A percentile compares a stretch with the other conserved stretches of the same genome.
Conservation (phyloP, 2,888 invertebrate genomes). For the Brassicogethes aeneus region DNA sequence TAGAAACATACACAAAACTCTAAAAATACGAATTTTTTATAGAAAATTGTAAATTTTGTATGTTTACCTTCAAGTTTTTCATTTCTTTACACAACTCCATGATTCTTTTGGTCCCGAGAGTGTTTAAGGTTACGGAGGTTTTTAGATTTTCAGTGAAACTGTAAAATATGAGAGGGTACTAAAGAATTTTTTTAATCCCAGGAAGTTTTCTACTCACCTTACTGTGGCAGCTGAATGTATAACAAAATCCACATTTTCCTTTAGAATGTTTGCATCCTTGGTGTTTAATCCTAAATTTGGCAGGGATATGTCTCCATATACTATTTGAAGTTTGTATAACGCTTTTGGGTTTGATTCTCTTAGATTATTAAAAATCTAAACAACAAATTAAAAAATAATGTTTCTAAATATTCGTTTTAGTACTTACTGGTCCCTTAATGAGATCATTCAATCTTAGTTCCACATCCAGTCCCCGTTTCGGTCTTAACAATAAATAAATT, state of each 20-base stretch:
- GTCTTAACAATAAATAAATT: constrained; percentile 72
- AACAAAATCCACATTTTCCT: constrained; percentile 64
- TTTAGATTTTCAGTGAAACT: constrained; percentile 81
- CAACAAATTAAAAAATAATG: neutral
- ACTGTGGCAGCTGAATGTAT: constrained; percentile 95
- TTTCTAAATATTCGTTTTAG: neutral
- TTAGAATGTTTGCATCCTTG: constrained; percentile 53
- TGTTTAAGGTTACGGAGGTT: constrained; percentile 77
- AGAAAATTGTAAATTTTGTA: too few species aligned
- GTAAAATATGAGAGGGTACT: too few species aligned
- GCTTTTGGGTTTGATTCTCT: constrained; percentile 52
- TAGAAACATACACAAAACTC: constrained; percentile 83
- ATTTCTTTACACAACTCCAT: constrained; percentile 74
- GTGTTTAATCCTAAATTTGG: constrained; percentile 59
- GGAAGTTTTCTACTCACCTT: constrained; percentile 40
- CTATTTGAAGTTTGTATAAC: constrained; percentile 55
- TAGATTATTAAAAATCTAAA: constrained; percentile 61
- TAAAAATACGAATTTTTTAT: constrained; percentile 25
- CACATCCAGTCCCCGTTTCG: constrained; percentile 58
- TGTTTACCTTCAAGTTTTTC: constrained; percentile 55
- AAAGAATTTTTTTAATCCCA: too few species aligned
- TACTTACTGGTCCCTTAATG: constrained; percentile 54
- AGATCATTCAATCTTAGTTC: constrained; percentile 63
- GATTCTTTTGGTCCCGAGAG: constrained; percentile 75
- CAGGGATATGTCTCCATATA: constrained; percentile 66